Evolutionary conservation across 2,113 vertebrate genomes (phyloP).

Genomic region (Orthonyx spaldingii): DNA sequence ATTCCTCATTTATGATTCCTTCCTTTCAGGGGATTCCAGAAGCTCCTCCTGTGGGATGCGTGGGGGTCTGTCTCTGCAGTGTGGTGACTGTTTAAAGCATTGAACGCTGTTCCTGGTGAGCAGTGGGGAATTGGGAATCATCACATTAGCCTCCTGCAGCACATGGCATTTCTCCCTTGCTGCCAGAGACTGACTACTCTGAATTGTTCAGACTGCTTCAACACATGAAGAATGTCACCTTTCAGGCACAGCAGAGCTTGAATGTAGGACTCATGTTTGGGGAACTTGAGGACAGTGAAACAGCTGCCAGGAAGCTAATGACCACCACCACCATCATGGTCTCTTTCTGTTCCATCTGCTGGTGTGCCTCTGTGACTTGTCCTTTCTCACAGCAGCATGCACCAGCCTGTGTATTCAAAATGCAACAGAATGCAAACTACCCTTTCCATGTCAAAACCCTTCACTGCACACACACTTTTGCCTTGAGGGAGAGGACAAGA

Average conservation of each 20-base stretch:
- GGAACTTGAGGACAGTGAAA: neutral
- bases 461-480: neutral
- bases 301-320: neutral
- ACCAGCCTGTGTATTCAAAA: neutral
- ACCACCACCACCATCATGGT: neutral
- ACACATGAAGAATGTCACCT: neutral
- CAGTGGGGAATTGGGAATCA: neutral
- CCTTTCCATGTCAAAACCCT: neutral
- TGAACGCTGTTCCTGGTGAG: neutral
- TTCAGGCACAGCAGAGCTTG: neutral
- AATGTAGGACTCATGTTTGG: neutral
- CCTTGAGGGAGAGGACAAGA: neutral
- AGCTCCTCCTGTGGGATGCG: neutral
- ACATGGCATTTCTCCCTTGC: rapidly evolving
- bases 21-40: neutral
- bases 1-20: neutral
- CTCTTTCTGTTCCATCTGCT: neutral
- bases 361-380: neutral
- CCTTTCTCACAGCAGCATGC: neutral
- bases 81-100: neutral
- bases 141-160: neutral
- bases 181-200: neutral
- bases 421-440: neutral
- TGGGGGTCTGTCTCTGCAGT: neutral
- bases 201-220: neutral